Base-by-base conservation (phyloP, 2,113 vertebrate genomes). In the Chamaea fasciata region DNA sequence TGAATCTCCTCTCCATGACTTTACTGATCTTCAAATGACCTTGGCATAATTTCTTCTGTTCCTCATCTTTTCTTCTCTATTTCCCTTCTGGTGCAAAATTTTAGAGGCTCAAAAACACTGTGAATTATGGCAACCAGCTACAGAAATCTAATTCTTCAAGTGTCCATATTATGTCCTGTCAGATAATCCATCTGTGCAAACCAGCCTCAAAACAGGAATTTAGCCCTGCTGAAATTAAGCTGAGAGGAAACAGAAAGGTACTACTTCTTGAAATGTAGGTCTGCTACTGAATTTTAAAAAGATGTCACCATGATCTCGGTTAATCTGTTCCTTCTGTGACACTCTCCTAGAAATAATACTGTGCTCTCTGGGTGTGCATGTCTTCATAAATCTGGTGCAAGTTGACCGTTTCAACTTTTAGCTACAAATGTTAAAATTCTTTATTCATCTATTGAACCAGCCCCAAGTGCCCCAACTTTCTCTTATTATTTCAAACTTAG, bases 111-210 rank as follows among this genome's bases (percentile, higher is more conserved):
- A 89, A 94, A 84, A 69, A 82, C 5, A 1, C 39, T 70, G 6
- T 70, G 80, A 96, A 87, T 94, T 88, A 78, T 19, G 39, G 39
- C 50, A 95, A 71, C 17, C 46, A 79, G 69, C 60, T 83, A 69
- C 23, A 59, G 89, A 95, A 92, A 96, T 59, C 59, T 71, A 80
- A 77, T 84, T 80, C 64, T 94, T 92, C 44, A 92, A 83, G 44
- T 65, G n/a, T 59, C 79, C 64, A 1, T 77, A 41, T 80, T 75
- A 26, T 47, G 42, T 77, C 93, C 87, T 95, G 46, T 59, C 59
- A 83, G 60, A 67, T 87, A 92, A 92, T 91, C 47, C 6, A n/a
- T 50, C 74, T 86, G 13, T 39, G 33, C 47, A 52, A 65, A 71
- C 74, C 73, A 95, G 15, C 30, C 76, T 52, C 39, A 70, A 95